Base-by-base conservation (phyloP, 2,888 invertebrate genomes). In the Julus scandinavius region DNA sequence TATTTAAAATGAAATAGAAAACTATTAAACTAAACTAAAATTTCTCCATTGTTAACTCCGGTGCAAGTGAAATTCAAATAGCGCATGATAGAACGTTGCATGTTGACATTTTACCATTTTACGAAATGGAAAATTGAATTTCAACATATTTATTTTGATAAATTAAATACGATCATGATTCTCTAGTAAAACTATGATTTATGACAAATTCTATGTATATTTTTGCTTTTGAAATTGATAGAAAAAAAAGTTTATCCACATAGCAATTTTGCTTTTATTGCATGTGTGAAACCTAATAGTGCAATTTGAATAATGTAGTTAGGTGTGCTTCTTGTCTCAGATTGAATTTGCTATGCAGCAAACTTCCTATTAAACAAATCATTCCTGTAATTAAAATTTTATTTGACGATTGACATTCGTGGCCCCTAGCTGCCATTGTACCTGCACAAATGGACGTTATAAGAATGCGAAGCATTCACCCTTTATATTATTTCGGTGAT, bases 391-490 rank as follows among this genome's bases (percentile, higher is more conserved):
- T 45, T 45, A 45, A 45, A 45, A 45, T 45, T 45, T 45, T 45
- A 54, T 17, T 80, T 38, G 80, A 80, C 38, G 38, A 80, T 80
- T 80, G 38, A 80, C 80, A 72, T 72, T 72, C 6, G 63, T 72
- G 20, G 63, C 80, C 80, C 29, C 2, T 29, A 29, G 29, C 29
- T 80, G 80, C 80, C 38, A 80, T 80, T 38, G 80, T 80, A 80
- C 80, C 80, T 80, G 80, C 80, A 80, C 80, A 80, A 38, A 13
- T 80, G 80, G 29, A 80, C 80, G 80, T 80, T 38, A 80, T 11
- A 40, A 7, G 29, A n/a, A 80, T 80, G 72, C 7, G 13, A 72
- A 9, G 72, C 20, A 7, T 5, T 63, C n/a, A 20, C 5, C 20
- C 20, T 63, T 63, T n/a, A 6, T 20, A 20, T 63, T 20, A 63